Percentiles rank a stretch among this genome's conserved stretches.
Evolutionary conservation across 2,797 vertebrate genomes (phyloP).

Genomic region (Microctenopoma lineatum): DNA sequence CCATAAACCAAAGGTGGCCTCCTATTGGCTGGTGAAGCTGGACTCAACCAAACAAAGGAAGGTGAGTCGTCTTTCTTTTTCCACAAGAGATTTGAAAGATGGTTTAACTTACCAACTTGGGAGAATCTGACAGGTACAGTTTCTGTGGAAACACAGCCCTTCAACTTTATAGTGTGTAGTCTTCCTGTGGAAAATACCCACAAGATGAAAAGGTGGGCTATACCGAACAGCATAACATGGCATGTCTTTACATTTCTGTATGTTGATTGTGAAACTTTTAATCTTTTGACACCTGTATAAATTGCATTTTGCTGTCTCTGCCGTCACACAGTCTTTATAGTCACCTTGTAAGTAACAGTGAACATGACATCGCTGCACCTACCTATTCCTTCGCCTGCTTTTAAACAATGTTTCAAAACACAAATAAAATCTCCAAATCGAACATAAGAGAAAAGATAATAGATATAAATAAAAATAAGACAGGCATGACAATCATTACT

Average conservation of each 20-base stretch:
- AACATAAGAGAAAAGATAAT: slow-evolving; percentile 38
- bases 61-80: slow-evolving; percentile 77
- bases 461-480: slow-evolving; percentile 25
- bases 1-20: slow-evolving; percentile 97
- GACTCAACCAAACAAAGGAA: slow-evolving; percentile 96
- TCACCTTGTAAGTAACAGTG: slow-evolving; percentile 5
- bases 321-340: neutral
- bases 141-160: neutral
- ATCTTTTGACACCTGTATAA: slow-evolving; percentile 28
- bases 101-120: neutral
- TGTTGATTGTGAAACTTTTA: slow-evolving; percentile 23
- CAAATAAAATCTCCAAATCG: slow-evolving; percentile 57
- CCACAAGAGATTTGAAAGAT: neutral
- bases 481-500: slow-evolving; percentile 68
- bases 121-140: neutral
- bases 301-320: slow-evolving; percentile 5
- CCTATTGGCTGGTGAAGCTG: slow-evolving; percentile 97
- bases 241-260: neutral
- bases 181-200: neutral
- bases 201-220: neutral
- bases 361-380: slow-evolving; percentile 28
- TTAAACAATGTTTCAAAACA: slow-evolving; percentile 58
- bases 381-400: slow-evolving; percentile 34
- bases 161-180: neutral
- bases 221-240: too few species aligned